A percentile compares a stretch with the other conserved stretches of the same genome.
Conservation (phyloP, 2,797 vertebrate species). For the Hybognathus amarus region DNA sequence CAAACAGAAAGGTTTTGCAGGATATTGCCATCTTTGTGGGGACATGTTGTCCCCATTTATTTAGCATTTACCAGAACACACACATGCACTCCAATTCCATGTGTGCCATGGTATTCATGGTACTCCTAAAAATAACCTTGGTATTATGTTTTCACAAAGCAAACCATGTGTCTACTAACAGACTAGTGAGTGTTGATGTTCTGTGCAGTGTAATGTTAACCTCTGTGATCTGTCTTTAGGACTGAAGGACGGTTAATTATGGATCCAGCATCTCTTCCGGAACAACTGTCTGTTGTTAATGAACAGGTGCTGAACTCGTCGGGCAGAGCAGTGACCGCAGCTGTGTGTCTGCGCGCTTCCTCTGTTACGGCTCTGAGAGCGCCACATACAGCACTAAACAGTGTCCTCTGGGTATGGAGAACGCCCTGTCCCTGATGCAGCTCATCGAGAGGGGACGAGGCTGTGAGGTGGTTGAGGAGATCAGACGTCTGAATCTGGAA, state of each 20-base stretch:
- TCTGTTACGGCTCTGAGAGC: slow-evolving; percentile 89
- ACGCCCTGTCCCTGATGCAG: slow-evolving; percentile 78
- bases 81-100: not conserved
- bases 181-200: not conserved
- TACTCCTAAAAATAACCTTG: not conserved
- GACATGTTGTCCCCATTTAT: no score
- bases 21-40: no score
- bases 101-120: not conserved
- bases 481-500: slow-evolving; percentile 82
- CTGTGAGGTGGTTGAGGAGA: slow-evolving; percentile 86
- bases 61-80: not conserved
- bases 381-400: slow-evolving; percentile 83
- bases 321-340: slow-evolving; percentile 79
- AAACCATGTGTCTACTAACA: not conserved
- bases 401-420: slow-evolving; percentile 75
- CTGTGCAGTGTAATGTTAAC: slow-evolving; percentile 8
- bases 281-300: slow-evolving; percentile 26
- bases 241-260: slow-evolving; percentile 31
- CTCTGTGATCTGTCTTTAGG: slow-evolving; percentile 5
- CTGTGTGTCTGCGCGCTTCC: slow-evolving; percentile 81
- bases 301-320: slow-evolving; percentile 72
- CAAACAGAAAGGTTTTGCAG: no score
- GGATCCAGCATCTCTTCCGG: slow-evolving; percentile 26
- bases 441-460: slow-evolving; percentile 88
- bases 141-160: not conserved